Conservation (phyloP, 1,140 invertebrate genomes). For the Nixonia krombeini region DNA sequence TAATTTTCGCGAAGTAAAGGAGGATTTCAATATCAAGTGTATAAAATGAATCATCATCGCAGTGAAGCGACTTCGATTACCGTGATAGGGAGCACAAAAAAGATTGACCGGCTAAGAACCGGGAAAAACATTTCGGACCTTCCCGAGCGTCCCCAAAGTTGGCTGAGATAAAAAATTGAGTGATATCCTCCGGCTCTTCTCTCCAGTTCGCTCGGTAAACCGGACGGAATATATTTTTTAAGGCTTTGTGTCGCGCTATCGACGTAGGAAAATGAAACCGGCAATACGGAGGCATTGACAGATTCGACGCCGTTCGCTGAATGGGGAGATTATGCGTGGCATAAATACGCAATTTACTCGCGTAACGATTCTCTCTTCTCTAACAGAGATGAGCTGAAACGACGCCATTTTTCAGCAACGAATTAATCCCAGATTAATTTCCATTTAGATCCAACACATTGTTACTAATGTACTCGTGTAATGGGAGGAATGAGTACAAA, state of each 20-base stretch:
- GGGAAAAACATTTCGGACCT: constrained; percentile 39
- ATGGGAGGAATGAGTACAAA: too few relatives aligned
- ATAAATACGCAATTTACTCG: constrained; percentile 67
- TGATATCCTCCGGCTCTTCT: constrained; percentile 56
- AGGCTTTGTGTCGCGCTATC: constrained; percentile 59
- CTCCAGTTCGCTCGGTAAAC: constrained; percentile 29
- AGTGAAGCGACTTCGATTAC: constrained; percentile 1
- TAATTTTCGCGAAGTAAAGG: too few relatives aligned
- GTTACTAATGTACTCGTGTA: too few relatives aligned
- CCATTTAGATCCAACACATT: too few relatives aligned
- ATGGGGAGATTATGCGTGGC: constrained; percentile 67
- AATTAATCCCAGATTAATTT: constrained; percentile 15
- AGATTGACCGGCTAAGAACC: constrained; percentile 31
- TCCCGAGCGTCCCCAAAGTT: constrained; percentile 35
- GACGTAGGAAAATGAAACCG: constrained; percentile 68
- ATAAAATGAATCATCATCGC: constrained; percentile 13
- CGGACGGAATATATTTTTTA: constrained; percentile 63
- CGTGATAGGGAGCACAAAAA: constrained; percentile 14
- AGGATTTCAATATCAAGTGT: constrained; percentile 1
- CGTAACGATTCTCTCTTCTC: constrained; percentile 30
- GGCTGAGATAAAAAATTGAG: constrained; percentile 60
- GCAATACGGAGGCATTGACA: constrained; percentile 68
- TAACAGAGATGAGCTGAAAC: constrained; percentile 14
- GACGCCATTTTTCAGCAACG: constrained; percentile 25
- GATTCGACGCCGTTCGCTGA: constrained; percentile 61